These are phyloP conservation scores for Apis dorsata DNA, from an alignment of 1,140 invertebrate genomes.

Conservation along the genomic window DNA sequence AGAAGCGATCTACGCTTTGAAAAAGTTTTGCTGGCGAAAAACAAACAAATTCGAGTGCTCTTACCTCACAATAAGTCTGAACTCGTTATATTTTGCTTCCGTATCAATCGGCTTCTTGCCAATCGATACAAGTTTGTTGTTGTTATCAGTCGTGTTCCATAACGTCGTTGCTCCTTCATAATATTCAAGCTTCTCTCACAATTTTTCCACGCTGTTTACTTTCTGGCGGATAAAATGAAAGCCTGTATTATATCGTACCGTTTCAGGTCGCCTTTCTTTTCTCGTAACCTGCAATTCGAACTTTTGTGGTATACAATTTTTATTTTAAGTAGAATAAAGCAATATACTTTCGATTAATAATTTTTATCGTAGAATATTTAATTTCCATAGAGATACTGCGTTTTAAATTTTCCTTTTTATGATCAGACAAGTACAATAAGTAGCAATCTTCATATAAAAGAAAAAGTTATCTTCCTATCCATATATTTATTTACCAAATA, in stretches of 20 bases:
- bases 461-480: no score
- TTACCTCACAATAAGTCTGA: background rate
- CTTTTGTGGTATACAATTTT: background rate
- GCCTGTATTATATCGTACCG: background rate
- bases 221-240: background rate
- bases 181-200: conserved; percentile 1
- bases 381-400: no score
- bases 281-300: background rate
- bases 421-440: no score
- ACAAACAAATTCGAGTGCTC: background rate
- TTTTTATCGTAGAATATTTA: background rate
- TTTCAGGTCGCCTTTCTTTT: no score
- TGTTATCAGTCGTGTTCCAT: background rate
- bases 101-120: background rate
- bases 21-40: background rate
- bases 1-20: no score
- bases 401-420: no score
- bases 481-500: background rate
- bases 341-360: background rate
- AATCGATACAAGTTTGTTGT: conserved; percentile 3
- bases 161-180: background rate
- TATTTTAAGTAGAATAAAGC: no score
- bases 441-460: background rate
- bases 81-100: background rate
- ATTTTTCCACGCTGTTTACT: conserved; percentile 1